Evolutionary conservation across 2,797 vertebrate genomes (phyloP).

Genomic region (Phoeniculus purpureus): DNA sequence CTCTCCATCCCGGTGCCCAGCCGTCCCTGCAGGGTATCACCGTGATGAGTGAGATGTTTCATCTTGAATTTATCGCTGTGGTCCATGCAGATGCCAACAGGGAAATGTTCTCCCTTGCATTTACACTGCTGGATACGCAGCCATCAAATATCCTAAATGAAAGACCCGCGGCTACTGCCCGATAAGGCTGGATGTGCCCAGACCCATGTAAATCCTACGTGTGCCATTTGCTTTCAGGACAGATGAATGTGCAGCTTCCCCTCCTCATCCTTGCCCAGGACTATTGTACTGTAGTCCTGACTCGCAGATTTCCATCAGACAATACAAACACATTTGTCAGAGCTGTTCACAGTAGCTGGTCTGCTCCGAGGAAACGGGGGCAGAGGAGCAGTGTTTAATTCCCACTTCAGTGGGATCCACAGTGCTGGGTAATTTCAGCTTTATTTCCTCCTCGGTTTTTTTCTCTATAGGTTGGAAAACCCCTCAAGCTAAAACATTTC

Average conservation of each 20-base stretch:
- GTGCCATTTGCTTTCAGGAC: not conserved
- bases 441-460: not conserved
- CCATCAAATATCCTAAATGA: not conserved
- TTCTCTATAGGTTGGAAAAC: not conserved
- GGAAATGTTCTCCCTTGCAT: not conserved
- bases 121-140: not conserved
- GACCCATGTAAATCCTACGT: not conserved
- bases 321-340: slow-evolving; percentile 40
- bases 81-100: not conserved
- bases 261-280: not conserved
- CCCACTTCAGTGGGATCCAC: not conserved
- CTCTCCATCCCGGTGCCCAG: fast-evolving
- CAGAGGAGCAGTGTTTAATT: not conserved
- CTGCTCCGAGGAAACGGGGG: not conserved
- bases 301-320: slow-evolving; percentile 27
- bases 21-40: not conserved
- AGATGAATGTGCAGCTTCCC: not conserved
- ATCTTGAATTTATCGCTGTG: not conserved
- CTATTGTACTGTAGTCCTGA: not conserved
- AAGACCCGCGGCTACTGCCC: not conserved
- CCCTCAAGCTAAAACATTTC: slow-evolving; percentile 6
- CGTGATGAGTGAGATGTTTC: fast-evolving
- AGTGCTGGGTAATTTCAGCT: not conserved
- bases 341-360: not conserved
- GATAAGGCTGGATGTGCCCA: not conserved